phyloP scores from a whole-genome alignment of 2,797 vertebrate genomes.

The Simalia tracyae region DNA sequence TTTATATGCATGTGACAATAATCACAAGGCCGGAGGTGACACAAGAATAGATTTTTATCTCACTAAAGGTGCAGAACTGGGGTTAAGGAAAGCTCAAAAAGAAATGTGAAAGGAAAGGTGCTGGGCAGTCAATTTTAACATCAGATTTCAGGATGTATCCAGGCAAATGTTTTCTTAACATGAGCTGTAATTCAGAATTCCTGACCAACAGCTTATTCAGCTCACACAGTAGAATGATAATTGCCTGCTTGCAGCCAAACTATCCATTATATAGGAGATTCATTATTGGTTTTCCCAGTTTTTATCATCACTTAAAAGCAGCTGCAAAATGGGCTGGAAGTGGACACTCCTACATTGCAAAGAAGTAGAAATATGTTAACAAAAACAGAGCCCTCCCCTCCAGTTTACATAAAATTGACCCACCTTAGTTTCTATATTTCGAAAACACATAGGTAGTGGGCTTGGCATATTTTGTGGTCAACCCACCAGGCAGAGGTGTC shows the following conservation, averaged over 20 bases:
- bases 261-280: not conserved
- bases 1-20: constrained; percentile 13
- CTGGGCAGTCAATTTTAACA: not conserved
- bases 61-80: constrained; percentile 13
- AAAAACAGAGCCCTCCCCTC: not conserved
- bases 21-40: not conserved
- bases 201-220: not conserved
- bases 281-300: not conserved
- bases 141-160: not conserved
- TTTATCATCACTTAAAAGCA: not conserved
- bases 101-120: not conserved
- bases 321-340: too few relatives aligned
- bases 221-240: not conserved
- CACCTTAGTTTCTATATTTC: not conserved
- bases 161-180: not conserved
- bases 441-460: not conserved
- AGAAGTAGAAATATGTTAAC: not conserved
- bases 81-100: constrained; percentile 4
- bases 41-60: constrained; percentile 14
- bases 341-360: not conserved
- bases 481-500: not conserved
- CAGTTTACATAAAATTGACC: not conserved
- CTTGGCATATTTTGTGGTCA: not conserved
- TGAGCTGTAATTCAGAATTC: not conserved
- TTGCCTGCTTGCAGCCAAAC: not conserved